Percentiles rank a stretch among this genome's conserved stretches.
Evolutionary conservation across 2,888 invertebrate species (phyloP).

Genomic region (Patella depressa): DNA sequence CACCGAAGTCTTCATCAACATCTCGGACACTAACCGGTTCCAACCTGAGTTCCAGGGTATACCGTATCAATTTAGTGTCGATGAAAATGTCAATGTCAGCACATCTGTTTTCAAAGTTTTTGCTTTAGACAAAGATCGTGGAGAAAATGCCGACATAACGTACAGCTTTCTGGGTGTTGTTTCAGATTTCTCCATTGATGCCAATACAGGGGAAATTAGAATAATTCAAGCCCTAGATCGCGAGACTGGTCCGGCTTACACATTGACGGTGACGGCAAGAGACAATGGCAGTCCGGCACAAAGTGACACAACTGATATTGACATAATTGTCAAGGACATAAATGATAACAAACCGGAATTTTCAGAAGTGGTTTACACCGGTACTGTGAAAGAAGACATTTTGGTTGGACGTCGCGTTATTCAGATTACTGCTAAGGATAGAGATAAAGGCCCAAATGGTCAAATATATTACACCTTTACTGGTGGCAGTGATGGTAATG

Average conservation of each 20-base stretch:
- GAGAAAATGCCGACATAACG: conserved; percentile 84
- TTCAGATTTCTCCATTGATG: conserved; percentile 86
- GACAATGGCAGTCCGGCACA: conserved; percentile 93
- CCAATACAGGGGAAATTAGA: conserved; percentile 92
- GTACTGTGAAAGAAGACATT: conserved; percentile 91
- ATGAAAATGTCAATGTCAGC: conserved; percentile 93
- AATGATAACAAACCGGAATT: conserved; percentile 95
- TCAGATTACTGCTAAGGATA: conserved; percentile 91
- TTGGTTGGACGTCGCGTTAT: conserved; percentile 91
- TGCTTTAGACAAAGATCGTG: conserved; percentile 94
- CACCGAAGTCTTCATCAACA: conserved; percentile 90
- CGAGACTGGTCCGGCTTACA: conserved; percentile 83
- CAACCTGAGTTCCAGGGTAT: conserved; percentile 94
- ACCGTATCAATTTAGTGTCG: conserved; percentile 88
- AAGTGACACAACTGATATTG: conserved; percentile 94
- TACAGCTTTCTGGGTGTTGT: conserved; percentile 71
- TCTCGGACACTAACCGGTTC: conserved; percentile 95
- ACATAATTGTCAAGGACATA: conserved; percentile 93
- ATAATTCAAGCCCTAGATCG: conserved; percentile 89
- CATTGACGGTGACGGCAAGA: conserved; percentile 88
- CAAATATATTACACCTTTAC: conserved; percentile 80
- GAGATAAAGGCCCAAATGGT: conserved; percentile 89
- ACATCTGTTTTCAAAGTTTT: conserved; percentile 92
- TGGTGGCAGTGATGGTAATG: conserved; percentile 78
- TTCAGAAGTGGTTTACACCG: conserved; percentile 84